phyloP scores from a whole-genome alignment of 2,113 vertebrate genomes.

The Prunella himalayana region DNA sequence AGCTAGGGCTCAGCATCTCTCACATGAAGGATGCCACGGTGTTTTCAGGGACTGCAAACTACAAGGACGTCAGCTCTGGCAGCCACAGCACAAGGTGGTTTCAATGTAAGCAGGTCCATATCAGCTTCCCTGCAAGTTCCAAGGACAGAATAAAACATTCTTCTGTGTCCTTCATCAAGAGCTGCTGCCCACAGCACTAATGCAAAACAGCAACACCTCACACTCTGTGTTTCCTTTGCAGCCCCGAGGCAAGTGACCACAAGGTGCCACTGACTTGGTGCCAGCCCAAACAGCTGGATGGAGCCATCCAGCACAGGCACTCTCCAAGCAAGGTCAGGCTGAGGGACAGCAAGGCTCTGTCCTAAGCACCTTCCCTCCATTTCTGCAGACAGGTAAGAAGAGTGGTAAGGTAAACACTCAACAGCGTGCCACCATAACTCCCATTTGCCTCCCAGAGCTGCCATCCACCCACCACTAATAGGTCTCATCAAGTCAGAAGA shows the following conservation, averaged over 20 bases:
- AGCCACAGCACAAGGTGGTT: not conserved
- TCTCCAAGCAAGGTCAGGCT: not conserved
- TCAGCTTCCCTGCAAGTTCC: not conserved
- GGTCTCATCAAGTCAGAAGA: not conserved
- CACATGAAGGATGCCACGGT: not conserved
- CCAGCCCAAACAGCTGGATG: not conserved
- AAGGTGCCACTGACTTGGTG: not conserved
- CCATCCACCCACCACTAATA: not conserved
- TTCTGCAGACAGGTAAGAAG: not conserved
- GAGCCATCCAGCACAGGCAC: not conserved
- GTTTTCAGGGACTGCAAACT: not conserved
- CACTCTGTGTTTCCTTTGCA: not conserved
- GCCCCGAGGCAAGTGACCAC: not conserved
- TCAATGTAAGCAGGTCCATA: not conserved
- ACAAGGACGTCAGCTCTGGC: not conserved
- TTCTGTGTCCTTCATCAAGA: not conserved
- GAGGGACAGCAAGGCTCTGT: not conserved
- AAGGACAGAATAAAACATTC: not conserved
- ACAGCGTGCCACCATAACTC: not conserved
- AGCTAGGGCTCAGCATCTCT: not conserved
- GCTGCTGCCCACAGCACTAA: not conserved
- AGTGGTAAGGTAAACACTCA: not conserved
- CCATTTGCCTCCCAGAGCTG: not conserved
- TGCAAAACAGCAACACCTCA: not conserved
- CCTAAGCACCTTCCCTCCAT: not conserved